phyloP scores from a whole-genome alignment of 1,140 invertebrate species.

The Drosophila elegans region DNA sequence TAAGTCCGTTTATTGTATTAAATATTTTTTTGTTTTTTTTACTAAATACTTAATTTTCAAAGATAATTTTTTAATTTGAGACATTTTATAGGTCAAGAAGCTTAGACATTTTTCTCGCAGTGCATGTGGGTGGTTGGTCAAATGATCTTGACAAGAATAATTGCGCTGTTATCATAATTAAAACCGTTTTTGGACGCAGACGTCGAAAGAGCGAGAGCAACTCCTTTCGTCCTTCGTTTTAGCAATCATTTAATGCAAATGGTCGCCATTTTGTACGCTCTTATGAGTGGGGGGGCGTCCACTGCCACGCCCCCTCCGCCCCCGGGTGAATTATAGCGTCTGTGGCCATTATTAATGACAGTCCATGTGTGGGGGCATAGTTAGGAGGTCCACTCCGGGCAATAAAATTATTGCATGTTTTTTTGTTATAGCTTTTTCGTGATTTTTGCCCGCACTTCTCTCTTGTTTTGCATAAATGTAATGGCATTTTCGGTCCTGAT shows the following conservation, averaged over 20 bases:
- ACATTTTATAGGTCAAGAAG: background rate
- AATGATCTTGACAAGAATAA: constrained; percentile 83
- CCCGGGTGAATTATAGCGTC: constrained; percentile 71
- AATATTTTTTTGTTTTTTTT: background rate
- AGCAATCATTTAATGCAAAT: constrained; percentile 83
- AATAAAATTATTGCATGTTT: constrained; percentile 81
- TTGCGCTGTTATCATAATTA: constrained; percentile 83
- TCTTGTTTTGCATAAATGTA: constrained; percentile 71
- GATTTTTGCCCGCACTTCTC: constrained; percentile 53
- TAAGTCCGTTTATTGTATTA: too few relatives aligned
- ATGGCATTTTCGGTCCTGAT: constrained; percentile 62
- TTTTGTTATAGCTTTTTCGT: constrained; percentile 78
- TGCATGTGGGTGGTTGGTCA: constrained; percentile 47
- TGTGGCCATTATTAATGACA: constrained; percentile 79
- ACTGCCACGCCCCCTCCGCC: constrained; percentile 3
- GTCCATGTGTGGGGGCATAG: constrained; percentile 43
- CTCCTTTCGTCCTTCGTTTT: constrained; percentile 66
- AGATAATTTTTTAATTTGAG: background rate
- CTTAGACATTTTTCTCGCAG: background rate
- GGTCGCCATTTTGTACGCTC: constrained; percentile 79
- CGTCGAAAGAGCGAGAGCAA: constrained; percentile 6
- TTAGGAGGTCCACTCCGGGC: constrained; percentile 34
- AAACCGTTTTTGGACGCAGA: constrained; percentile 73
- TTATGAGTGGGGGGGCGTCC: constrained; percentile 39
- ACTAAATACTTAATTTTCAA: too few relatives aligned